These are phyloP conservation scores for Ctenomys sociabilis DNA, from an alignment of 2,113 vertebrate species.

Conservation along the genomic window DNA sequence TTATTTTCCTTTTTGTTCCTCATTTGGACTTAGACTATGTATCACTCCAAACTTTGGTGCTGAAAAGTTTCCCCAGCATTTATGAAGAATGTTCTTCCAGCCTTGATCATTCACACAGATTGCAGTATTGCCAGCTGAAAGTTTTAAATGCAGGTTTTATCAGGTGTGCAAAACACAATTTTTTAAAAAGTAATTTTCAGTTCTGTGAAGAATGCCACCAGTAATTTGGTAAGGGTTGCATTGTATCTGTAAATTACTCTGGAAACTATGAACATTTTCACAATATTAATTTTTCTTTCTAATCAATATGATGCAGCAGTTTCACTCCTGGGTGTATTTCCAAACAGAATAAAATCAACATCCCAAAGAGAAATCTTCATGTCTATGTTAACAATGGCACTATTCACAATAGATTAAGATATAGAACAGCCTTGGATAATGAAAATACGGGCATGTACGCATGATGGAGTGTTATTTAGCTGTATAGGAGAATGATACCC, in stretches of 20 bases:
- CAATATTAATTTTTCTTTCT: constrained; percentile 9
- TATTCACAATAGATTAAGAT: background rate
- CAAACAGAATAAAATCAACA: background rate
- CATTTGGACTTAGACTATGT: background rate
- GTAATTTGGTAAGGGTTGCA: background rate
- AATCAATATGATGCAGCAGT: background rate
- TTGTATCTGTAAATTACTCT: background rate
- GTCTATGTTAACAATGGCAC: background rate
- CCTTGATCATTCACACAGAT: background rate
- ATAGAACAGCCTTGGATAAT: background rate
- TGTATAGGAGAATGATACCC: background rate
- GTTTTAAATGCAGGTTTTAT: constrained; percentile 39
- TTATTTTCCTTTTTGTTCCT: background rate
- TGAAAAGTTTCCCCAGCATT: background rate
- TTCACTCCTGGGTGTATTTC: background rate
- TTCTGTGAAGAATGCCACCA: background rate
- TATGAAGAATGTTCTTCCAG: constrained; percentile 38
- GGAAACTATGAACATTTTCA: background rate
- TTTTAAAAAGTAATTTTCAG: constrained; percentile 3
- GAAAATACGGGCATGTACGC: background rate
- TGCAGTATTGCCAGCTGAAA: background rate
- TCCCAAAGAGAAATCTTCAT: background rate
- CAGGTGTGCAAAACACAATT: constrained; percentile 23
- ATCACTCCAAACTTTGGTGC: constrained; percentile 7
- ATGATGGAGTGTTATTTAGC: background rate